Conservation (phyloP, 1,140 invertebrate species). For the Pseudoatta argentina region DNA sequence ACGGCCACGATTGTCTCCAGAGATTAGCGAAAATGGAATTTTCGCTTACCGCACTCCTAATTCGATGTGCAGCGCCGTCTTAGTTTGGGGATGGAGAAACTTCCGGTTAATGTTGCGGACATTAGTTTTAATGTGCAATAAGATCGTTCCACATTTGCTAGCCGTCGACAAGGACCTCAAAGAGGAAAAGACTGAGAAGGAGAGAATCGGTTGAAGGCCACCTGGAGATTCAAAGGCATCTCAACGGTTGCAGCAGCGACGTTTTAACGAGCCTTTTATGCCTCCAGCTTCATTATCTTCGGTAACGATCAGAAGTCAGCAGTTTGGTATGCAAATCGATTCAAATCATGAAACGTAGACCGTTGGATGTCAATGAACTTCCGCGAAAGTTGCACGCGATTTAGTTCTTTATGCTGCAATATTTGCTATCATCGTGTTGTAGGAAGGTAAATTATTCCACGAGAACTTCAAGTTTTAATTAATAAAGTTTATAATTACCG, state of each 20-base stretch:
- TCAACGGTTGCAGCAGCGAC: slow-evolving; percentile 1
- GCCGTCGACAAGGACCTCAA: slow-evolving; percentile 10
- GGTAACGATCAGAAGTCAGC: slow-evolving; percentile 56
- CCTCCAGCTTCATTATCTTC: slow-evolving; percentile 48
- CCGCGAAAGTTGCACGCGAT: slow-evolving; percentile 37
- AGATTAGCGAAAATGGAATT: slow-evolving; percentile 62
- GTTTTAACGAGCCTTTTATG: slow-evolving; percentile 61
- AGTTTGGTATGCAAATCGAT: slow-evolving; percentile 62
- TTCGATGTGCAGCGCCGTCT: slow-evolving; percentile 30
- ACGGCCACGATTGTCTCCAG: slow-evolving; percentile 27
- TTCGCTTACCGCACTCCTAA: slow-evolving; percentile 43
- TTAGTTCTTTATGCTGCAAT: not conserved
- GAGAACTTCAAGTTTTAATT: not conserved
- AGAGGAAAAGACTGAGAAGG: slow-evolving; percentile 14
- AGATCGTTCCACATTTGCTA: slow-evolving; percentile 28
- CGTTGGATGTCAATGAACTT: slow-evolving; percentile 45
- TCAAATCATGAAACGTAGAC: slow-evolving; percentile 24
- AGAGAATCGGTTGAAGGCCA: slow-evolving; percentile 34
- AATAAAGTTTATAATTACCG: not conserved
- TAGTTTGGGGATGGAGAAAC: slow-evolving; percentile 47
- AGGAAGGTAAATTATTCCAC: not conserved
- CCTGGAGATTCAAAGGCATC: slow-evolving; percentile 46
- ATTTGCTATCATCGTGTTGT: slow-evolving; percentile 3
- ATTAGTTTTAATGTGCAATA: slow-evolving; percentile 58
- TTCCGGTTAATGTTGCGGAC: slow-evolving; percentile 48